phyloP scores from a whole-genome alignment of 2,797 vertebrate species.

The Sphenodon punctatus region DNA sequence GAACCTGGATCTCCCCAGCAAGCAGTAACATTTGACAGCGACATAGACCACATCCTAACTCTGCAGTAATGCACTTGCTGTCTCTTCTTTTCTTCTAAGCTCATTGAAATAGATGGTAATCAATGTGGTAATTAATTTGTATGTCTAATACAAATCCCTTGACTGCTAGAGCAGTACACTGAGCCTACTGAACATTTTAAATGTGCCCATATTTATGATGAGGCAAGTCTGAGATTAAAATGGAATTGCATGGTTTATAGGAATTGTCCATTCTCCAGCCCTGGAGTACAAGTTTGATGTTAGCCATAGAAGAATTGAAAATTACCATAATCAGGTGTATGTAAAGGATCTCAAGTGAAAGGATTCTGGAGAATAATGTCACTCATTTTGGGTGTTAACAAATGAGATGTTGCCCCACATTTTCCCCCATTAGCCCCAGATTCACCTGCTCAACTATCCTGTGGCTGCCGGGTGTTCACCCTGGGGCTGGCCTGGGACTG shows the following conservation, averaged over 20 bases:
- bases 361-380: conserved; percentile 19
- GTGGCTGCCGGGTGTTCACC: too few species aligned
- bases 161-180: not conserved
- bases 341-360: conserved; percentile 55
- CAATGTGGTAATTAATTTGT: not conserved
- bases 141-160: not conserved
- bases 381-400: too few species aligned
- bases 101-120: conserved; percentile 11
- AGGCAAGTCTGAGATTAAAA: conserved; percentile 42
- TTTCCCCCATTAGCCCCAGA: too few species aligned
- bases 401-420: too few species aligned
- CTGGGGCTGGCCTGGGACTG: too few species aligned
- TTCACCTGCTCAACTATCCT: too few species aligned
- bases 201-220: conserved; percentile 46
- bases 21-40: not conserved
- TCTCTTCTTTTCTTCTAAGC: not conserved
- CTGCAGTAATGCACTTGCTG: conserved; percentile 5
- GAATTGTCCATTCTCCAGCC: conserved; percentile 51
- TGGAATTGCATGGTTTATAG: conserved; percentile 8
- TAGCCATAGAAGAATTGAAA: conserved; percentile 57
- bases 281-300: conserved; percentile 62
- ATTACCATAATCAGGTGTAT: conserved; percentile 66
- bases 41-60: not conserved
- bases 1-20: too few species aligned
- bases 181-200: conserved; percentile 21